Evolutionary conservation across 2,797 vertebrate genomes (phyloP), one percentile per base, ranked within the genome.

Genomic region (Gallinago nigripennis): DNA sequence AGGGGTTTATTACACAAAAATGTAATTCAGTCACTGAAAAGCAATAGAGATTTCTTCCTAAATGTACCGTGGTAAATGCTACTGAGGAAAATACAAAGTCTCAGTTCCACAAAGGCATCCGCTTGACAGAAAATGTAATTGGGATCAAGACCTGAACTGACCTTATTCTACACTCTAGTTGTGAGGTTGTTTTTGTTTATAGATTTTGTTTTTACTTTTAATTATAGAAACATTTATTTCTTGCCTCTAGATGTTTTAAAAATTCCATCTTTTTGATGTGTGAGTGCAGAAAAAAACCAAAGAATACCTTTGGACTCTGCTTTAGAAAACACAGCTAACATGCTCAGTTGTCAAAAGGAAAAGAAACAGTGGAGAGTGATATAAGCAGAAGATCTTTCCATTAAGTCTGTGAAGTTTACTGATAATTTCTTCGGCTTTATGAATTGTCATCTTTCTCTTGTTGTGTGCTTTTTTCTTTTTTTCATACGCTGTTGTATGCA

Each of bases 111-210:
- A 86, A 91, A 77, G 37, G 48, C 33, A 92, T 93, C 45, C n/a
- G 43, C 83, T 90, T 93, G 88, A 82, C 68, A 94, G 93, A 66
- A 92, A 86, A 68, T 68, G 53, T 96, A 94, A 95, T 95, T 96
- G 96, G 57, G 88, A 80, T 94, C 77, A 86, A 70, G 83, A 82
- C 81, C 88, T 75, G 53, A 94, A 48, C 41, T 82, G 92, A 94
- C 88, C 56, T 50, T 33, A 56, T 84, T 90, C 77, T 84, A 11
- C 24, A 12, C 24, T 82, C 43, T 12, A 66, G 48, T 51, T 88
- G 27, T 82, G 35, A 90, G 6, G 17, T 54, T 94, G 71, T 4
- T 56, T 82, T 79, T 92, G 77, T 73, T 92, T 90, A 72, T 68
- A 72, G 6, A 25, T 77, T 82, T 79, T 45, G 11, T 3, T 6